phyloP scores from a whole-genome alignment of 2,888 invertebrate genomes.

The Ochropleura leucogaster region DNA sequence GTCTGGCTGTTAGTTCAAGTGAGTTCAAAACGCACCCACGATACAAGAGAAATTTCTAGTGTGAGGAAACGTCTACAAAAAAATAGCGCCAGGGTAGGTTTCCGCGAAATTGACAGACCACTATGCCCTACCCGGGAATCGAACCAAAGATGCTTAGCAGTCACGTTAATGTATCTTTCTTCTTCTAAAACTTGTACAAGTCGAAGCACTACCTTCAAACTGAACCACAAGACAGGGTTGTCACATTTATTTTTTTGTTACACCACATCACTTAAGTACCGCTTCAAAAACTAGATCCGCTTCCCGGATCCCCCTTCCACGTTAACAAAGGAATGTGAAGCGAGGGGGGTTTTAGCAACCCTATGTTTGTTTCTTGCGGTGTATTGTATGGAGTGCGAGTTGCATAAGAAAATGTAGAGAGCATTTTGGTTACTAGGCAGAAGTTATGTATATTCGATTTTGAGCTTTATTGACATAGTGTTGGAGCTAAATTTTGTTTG shows the following conservation, averaged over 20 bases:
- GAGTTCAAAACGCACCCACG: too few relatives aligned
- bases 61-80: too few relatives aligned
- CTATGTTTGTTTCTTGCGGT: constrained; percentile 21
- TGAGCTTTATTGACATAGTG: too few relatives aligned
- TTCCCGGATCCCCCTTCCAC: constrained; percentile 35
- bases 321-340: constrained; percentile 57
- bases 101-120: too few relatives aligned
- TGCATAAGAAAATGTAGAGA: constrained; percentile 32
- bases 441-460: too few relatives aligned
- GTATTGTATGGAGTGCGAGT: constrained; percentile 24
- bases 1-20: too few relatives aligned
- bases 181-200: not conserved
- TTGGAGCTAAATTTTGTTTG: too few relatives aligned
- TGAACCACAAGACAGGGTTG: constrained; percentile 35
- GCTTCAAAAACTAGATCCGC: constrained; percentile 51
- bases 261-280: constrained; percentile 45
- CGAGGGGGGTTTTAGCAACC: constrained; percentile 26
- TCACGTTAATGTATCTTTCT: not conserved
- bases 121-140: too few relatives aligned
- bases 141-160: too few relatives aligned
- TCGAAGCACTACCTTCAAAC: constrained; percentile 17
- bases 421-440: not conserved
- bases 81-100: too few relatives aligned
- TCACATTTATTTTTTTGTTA: constrained; percentile 41
- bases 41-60: too few relatives aligned